Conservation (phyloP, 2,113 vertebrate genomes). For the Rousettus leschenaultii region DNA sequence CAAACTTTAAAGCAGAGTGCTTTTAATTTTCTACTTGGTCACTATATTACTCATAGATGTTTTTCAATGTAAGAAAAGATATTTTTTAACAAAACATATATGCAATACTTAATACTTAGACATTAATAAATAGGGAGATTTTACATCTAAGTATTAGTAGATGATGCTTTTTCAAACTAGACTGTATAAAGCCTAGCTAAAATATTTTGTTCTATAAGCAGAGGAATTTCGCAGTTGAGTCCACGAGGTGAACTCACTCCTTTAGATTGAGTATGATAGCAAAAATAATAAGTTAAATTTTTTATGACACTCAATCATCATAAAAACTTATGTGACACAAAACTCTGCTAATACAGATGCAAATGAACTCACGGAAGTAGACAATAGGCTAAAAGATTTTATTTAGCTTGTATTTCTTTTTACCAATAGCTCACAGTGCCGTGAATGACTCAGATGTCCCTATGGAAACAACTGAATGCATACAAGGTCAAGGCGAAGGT, state of each 20-base stretch:
- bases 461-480: slow-evolving; percentile 85
- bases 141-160: neutral
- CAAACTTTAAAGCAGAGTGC: neutral
- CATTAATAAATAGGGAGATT: neutral
- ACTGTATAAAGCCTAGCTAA: neutral
- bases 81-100: neutral
- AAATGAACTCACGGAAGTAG: neutral
- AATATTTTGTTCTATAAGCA: neutral
- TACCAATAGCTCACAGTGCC: slow-evolving; percentile 71
- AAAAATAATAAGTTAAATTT: neutral
- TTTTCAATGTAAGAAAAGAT: neutral
- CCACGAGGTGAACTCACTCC: neutral
- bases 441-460: slow-evolving; percentile 79
- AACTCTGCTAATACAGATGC: neutral
- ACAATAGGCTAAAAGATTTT: neutral
- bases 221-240: neutral
- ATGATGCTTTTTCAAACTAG: neutral
- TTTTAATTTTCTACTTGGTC: slow-evolving; percentile 3
- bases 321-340: neutral
- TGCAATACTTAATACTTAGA: neutral
- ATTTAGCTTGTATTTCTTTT: slow-evolving; percentile 34
- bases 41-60: neutral
- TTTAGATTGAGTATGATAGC: neutral
- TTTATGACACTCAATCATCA: neutral
- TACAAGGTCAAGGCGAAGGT: slow-evolving; percentile 88